Evolutionary conservation across 2,113 vertebrate genomes (phyloP), one percentile per base, ranked within the genome.

Genomic region (Semnornis frantzii): DNA sequence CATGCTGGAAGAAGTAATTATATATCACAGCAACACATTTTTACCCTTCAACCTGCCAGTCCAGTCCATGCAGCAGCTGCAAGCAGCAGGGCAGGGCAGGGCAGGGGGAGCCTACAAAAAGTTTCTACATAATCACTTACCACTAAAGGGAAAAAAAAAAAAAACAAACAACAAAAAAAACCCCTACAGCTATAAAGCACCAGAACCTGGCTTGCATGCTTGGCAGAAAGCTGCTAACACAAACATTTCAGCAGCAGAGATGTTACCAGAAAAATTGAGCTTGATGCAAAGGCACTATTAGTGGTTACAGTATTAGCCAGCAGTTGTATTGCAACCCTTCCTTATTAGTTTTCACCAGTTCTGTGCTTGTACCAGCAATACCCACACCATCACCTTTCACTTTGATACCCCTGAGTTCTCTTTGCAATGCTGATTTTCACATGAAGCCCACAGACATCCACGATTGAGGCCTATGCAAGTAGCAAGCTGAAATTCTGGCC

Each of bases 1-100:
- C 89, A 92, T 10, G 52, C 90, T 94, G 79, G 88, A 97, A 97
- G 83, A 77, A 75, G 79, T 96, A 96, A 97, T 95, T 95, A 92
- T 90, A 90, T 37, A 93, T 48, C 92, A 82, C 64, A 82, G 88
- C 87, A 93, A 87, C 91, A 74, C 82, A 93, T 86, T 92, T 96
- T 82, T 94, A 74, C 85, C 89, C 92, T 93, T 95, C 96, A 95
- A 93, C 94, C 90, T 94, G 95, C 78, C 95, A 82, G 81, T 90
- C 96, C 95, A 93, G 85, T 92, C 83, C 86, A 85, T 1, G 3
- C 30, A 90, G 79, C 83, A 92, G 83, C 95, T 87, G n/a, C 2
- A 8, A 87, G 82, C 82, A 80, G 85, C 42, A 96, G 82, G 92
- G 83, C 82, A 90, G 82, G 92, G 83, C 82, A 90, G 93, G 85